Evolutionary conservation across 2,888 invertebrate genomes (phyloP).

Genomic region (Lasioglossum zephyrum): DNA sequence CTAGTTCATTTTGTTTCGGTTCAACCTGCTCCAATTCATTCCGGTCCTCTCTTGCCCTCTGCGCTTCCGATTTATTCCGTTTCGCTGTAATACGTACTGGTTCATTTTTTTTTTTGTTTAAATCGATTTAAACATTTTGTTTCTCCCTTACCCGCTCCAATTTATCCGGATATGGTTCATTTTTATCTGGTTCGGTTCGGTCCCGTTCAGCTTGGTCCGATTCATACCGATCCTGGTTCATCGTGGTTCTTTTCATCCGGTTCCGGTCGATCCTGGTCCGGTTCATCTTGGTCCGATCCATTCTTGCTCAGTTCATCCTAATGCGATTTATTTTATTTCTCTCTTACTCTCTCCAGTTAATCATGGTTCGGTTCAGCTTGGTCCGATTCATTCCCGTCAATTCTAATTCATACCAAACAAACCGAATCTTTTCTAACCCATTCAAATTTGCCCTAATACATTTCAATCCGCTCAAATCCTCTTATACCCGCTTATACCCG

Average conservation of each 20-base stretch:
- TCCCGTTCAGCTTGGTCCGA: background rate
- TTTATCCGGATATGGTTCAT: background rate
- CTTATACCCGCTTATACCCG: background rate
- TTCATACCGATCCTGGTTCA: background rate
- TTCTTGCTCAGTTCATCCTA: background rate
- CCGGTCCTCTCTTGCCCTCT: background rate
- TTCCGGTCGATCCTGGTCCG: background rate
- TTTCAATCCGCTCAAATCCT: background rate
- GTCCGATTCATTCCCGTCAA: background rate
- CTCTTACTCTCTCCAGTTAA: background rate
- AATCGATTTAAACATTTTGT: background rate
- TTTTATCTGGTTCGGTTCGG: background rate
- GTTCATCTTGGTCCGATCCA: background rate
- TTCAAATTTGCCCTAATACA: background rate
- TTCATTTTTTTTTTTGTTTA: background rate
- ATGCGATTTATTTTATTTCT: background rate
- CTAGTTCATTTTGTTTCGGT: background rate
- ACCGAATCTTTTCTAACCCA: conserved; percentile 1
- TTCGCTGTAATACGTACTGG: background rate
- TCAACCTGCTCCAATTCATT: background rate
- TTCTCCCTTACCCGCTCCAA: background rate
- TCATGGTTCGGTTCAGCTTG: background rate
- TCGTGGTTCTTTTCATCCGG: no score
- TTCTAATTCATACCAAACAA: background rate
- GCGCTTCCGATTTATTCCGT: background rate